phyloP scores from a whole-genome alignment of 2,113 vertebrate genomes.

The Capreolus pygargus region DNA sequence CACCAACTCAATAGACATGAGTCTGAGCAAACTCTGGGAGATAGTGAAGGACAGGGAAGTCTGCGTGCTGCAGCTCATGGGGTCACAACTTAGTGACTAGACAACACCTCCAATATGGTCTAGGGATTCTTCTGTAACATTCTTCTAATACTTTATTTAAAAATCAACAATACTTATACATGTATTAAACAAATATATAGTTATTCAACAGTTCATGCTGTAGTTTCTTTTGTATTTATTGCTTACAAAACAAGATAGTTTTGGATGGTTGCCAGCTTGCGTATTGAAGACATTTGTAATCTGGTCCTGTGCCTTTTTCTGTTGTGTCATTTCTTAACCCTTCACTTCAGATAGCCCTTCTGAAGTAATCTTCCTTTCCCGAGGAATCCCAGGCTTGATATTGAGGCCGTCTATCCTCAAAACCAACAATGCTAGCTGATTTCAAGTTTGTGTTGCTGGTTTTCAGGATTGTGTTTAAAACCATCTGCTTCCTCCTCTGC shows the following conservation, averaged over 20 bases:
- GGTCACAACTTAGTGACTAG: neutral
- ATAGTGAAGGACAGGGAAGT: neutral
- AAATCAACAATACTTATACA: neutral
- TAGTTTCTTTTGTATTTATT: neutral
- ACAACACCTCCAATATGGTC: neutral
- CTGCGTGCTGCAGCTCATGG: neutral
- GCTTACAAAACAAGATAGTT: neutral
- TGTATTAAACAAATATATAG: neutral
- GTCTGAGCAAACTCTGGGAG: neutral
- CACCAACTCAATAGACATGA: neutral
- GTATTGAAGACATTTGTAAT: neutral
- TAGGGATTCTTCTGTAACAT: neutral
- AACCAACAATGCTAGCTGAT: neutral
- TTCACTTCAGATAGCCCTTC: neutral
- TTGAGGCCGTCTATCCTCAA: neutral
- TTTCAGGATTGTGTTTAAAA: neutral
- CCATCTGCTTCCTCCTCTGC: neutral
- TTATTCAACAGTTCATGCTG: neutral
- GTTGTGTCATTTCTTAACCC: neutral
- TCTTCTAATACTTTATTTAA: conserved; percentile 7
- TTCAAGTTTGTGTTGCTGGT: neutral
- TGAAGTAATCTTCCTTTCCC: neutral
- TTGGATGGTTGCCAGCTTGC: neutral
- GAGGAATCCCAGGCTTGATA: neutral
- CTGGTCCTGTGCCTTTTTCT: neutral